Conservation (phyloP, 2,888 invertebrate species). For the Torymus texanus region DNA sequence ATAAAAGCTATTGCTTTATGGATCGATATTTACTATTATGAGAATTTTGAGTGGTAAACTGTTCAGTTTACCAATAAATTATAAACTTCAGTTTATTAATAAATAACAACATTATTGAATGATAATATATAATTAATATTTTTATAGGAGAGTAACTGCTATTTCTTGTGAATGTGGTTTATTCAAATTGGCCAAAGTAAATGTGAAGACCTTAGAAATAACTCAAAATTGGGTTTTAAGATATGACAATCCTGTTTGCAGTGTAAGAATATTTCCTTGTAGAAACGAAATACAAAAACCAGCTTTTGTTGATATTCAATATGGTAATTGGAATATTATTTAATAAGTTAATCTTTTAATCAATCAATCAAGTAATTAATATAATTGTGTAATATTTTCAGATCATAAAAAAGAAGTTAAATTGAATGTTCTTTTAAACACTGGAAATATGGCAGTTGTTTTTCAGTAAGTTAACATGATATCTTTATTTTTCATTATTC, state of each 20-base stretch:
- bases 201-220: constrained; percentile 76
- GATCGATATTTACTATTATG: constrained; percentile 77
- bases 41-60: constrained; percentile 74
- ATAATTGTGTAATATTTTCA: constrained; percentile 5
- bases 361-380: too few species aligned
- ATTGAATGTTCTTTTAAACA: constrained; percentile 51
- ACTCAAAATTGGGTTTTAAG: constrained; percentile 76
- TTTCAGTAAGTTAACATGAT: constrained; percentile 51
- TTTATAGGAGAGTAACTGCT: constrained; percentile 77
- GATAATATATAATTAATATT: neutral
- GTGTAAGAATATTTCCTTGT: constrained; percentile 76
- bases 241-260: constrained; percentile 78
- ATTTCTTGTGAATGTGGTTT: constrained; percentile 81
- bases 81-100: constrained; percentile 21
- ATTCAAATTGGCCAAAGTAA: constrained; percentile 77
- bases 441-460: constrained; percentile 50
- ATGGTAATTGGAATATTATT: constrained; percentile 40
- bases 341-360: neutral
- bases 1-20: constrained; percentile 77
- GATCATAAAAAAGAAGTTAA: constrained; percentile 31
- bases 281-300: constrained; percentile 63
- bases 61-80: constrained; percentile 12
- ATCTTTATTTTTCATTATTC: neutral
- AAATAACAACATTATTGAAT: constrained; percentile 2
- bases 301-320: constrained; percentile 60